A percentile compares a stretch with the other conserved stretches of the same genome.
Evolutionary conservation across 2,113 vertebrate species (phyloP).

Genomic region (Bufo gargarizans): DNA sequence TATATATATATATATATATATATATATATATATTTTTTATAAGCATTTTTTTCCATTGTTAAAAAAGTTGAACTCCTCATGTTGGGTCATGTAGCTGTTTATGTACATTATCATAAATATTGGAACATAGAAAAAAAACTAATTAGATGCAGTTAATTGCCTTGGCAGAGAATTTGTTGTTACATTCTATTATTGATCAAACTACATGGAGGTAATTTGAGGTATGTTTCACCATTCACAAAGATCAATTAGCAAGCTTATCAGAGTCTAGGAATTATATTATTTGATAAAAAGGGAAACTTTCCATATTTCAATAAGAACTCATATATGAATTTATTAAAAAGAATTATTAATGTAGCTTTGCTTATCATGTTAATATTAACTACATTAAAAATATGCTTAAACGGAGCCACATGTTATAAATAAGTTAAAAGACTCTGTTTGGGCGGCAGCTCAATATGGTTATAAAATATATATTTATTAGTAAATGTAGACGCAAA

Average conservation of each 20-base stretch:
- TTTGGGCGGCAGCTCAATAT: too few species aligned
- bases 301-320: background rate
- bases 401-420: background rate
- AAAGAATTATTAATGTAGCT: background rate
- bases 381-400: background rate
- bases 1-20: too few species aligned
- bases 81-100: background rate
- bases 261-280: slow-evolving; percentile 30
- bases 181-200: slow-evolving; percentile 43
- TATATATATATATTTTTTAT: too few species aligned
- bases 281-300: background rate
- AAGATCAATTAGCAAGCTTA: slow-evolving; percentile 47
- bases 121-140: slow-evolving; percentile 11
- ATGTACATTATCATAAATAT: slow-evolving; percentile 30
- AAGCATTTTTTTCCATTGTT: too few species aligned
- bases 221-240: slow-evolving; percentile 8
- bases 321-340: background rate
- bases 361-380: background rate
- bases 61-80: background rate
- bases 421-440: background rate
- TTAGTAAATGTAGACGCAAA: too few species aligned
- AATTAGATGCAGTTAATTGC: slow-evolving; percentile 49
- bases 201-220: slow-evolving; percentile 23
- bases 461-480: too few species aligned
- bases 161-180: slow-evolving; percentile 8